These are phyloP conservation scores for Panthera leo DNA, from an alignment of 2,113 vertebrate species.

Conservation along the genomic window DNA sequence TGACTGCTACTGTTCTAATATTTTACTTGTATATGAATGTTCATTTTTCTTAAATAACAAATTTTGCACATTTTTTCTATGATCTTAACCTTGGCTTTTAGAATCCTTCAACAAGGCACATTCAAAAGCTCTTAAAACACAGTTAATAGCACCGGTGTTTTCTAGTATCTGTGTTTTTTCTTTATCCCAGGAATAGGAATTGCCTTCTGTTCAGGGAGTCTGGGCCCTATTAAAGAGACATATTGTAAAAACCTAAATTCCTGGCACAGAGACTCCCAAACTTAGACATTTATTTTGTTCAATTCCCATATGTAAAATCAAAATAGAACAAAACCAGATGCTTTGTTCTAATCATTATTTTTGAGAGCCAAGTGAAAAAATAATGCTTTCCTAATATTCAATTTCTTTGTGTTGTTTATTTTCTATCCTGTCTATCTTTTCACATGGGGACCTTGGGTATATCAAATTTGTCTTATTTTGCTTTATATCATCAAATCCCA, in stretches of 20 bases:
- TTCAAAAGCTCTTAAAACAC: neutral
- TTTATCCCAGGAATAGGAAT: neutral
- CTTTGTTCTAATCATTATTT: conserved; percentile 38
- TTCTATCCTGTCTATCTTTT: neutral
- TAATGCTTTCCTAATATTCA: neutral
- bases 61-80: neutral
- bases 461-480: neutral
- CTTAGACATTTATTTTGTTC: neutral
- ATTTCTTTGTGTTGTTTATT: neutral
- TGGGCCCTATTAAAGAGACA: conserved; percentile 56
- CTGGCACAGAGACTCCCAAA: conserved; percentile 3
- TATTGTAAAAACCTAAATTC: conserved; percentile 43
- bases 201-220: conserved; percentile 54
- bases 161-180: neutral
- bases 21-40: neutral
- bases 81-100: neutral
- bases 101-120: neutral
- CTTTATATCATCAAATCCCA: neutral
- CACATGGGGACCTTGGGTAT: neutral
- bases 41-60: neutral
- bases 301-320: conserved; percentile 38
- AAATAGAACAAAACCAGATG: conserved; percentile 56
- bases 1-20: neutral
- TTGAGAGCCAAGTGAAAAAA: conserved; percentile 24
- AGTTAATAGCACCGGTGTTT: neutral